Conservation (phyloP, 2,888 invertebrate genomes). For the Thumatha senex region DNA sequence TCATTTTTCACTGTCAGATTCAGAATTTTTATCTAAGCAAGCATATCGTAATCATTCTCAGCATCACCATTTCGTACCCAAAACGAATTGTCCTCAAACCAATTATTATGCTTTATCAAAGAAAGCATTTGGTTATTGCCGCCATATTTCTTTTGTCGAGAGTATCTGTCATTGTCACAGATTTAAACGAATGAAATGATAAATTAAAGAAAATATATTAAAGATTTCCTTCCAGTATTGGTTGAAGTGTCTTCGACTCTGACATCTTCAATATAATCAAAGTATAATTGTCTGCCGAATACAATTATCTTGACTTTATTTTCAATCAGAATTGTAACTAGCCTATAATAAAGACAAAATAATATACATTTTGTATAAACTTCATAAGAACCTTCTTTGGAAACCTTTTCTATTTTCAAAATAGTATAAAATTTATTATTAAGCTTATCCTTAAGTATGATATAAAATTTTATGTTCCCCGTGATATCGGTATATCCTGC, state of each 20-base stretch:
- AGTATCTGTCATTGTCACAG: conserved; percentile 64
- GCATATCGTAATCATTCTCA: conserved; percentile 50
- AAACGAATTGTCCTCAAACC: conserved; percentile 70
- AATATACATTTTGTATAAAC: too few species aligned
- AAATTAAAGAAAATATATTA: conserved; percentile 33
- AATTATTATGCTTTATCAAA: conserved; percentile 77
- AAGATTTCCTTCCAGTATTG: conserved; percentile 15
- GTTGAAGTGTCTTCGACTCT: conserved; percentile 1
- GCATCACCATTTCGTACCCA: conserved; percentile 54
- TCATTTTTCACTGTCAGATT: conserved; percentile 14
- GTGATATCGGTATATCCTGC: conserved; percentile 14
- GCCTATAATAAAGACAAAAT: too few species aligned
- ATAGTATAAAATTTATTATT: too few species aligned
- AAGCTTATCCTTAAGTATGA: background rate
- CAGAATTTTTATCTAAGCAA: conserved; percentile 23
- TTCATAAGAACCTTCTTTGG: too few species aligned
- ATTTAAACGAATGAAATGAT: conserved; percentile 54
- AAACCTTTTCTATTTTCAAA: too few species aligned
- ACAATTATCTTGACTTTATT: background rate
- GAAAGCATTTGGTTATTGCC: conserved; percentile 76
- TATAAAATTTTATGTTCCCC: conserved; percentile 26
- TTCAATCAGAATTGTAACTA: background rate
- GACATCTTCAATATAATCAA: conserved; percentile 9
- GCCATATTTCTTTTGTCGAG: conserved; percentile 66
- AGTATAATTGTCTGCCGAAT: conserved; percentile 1